phyloP scores from a whole-genome alignment of 2,888 invertebrate genomes.

The Tetranychus truncatus region DNA sequence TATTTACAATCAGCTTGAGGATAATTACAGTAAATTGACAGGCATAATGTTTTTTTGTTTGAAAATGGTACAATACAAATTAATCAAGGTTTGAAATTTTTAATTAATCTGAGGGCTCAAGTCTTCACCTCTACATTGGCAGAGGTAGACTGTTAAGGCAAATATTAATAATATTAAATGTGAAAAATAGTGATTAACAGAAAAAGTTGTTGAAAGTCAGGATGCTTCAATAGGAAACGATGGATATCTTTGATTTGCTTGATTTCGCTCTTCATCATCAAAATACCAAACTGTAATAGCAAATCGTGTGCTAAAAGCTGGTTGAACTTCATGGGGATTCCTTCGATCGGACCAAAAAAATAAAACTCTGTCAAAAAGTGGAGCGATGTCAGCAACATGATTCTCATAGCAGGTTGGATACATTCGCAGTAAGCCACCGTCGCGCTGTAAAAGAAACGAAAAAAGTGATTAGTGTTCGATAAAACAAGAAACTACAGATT shows the following conservation, averaged over 20 bases:
- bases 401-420: slow-evolving; percentile 69
- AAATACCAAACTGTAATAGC: slow-evolving; percentile 85
- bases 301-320: slow-evolving; percentile 31
- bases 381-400: slow-evolving; percentile 71
- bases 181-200: no score
- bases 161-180: slow-evolving; percentile 32
- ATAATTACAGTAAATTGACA: no score
- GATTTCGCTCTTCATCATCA: slow-evolving; percentile 47
- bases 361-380: slow-evolving; percentile 71
- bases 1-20: no score
- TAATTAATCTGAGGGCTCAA: no score
- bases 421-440: slow-evolving; percentile 73
- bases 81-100: no score
- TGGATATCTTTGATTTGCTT: background rate
- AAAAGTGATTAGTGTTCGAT: background rate
- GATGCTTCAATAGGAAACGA: background rate
- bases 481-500: no score
- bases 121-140: no score
- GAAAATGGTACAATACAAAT: no score
- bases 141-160: no score
- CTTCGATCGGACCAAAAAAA: slow-evolving; percentile 82
- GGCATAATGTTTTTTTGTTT: no score
- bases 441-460: slow-evolving; percentile 30
- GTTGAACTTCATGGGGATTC: slow-evolving; percentile 57
- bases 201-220: background rate